Evolutionary conservation across 64 coral and sea anemone species (phyloP).

Genomic region (Platygyra sinensis): DNA sequence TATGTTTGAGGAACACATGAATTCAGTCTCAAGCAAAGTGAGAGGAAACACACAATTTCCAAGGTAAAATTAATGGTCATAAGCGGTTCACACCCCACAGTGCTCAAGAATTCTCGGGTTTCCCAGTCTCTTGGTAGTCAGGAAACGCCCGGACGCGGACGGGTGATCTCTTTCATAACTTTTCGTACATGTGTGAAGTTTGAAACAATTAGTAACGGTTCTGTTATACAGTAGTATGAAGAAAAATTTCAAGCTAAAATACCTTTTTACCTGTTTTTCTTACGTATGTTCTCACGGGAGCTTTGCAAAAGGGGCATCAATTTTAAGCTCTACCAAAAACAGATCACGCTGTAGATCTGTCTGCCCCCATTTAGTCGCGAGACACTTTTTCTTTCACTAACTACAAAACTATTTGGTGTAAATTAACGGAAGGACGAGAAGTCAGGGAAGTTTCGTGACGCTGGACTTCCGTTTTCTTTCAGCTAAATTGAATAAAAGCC

Average conservation of each 20-base stretch:
- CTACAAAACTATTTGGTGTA: too few relatives aligned
- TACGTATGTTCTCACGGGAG: not conserved
- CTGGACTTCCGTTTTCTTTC: conserved; percentile 29
- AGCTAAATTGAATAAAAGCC: conserved; percentile 12
- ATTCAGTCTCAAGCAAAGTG: too few relatives aligned
- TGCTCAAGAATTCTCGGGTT: too few relatives aligned
- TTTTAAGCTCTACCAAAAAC: not conserved
- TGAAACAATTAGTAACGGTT: too few relatives aligned
- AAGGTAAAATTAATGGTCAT: not conserved
- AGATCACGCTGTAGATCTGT: not conserved
- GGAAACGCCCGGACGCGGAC: too few relatives aligned
- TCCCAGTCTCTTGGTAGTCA: too few relatives aligned
- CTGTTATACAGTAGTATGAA: too few relatives aligned
- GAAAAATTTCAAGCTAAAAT: too few relatives aligned
- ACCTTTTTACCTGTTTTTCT: not conserved
- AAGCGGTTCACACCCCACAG: not conserved
- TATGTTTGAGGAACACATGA: too few relatives aligned
- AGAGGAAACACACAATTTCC: not conserved
- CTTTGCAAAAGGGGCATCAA: not conserved
- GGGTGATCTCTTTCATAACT: too few relatives aligned
- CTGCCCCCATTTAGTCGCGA: not conserved
- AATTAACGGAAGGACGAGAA: not conserved
- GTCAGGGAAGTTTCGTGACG: not conserved
- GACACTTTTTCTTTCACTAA: not conserved
- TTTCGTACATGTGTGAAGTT: too few relatives aligned